Evolutionary conservation across 2,888 invertebrate species (phyloP).

Genomic region (Drosophila infuscata): DNA sequence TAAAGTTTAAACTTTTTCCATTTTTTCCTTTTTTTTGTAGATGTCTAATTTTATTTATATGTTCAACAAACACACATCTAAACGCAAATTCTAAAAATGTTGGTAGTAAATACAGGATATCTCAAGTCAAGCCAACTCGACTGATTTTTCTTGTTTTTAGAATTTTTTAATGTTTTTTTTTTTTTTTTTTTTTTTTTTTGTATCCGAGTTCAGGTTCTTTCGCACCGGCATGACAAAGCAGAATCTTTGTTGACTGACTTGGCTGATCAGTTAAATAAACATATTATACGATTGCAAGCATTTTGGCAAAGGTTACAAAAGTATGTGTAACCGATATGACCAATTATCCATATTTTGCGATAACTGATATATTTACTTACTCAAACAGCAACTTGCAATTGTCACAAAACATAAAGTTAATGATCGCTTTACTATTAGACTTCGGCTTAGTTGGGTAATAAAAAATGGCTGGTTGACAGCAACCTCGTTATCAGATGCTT

Average conservation of each 20-base stretch:
- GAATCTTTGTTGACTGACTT: slow-evolving; percentile 23
- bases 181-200: neutral
- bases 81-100: too few relatives aligned
- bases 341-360: slow-evolving; percentile 20
- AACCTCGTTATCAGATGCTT: slow-evolving; percentile 2
- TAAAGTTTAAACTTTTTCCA: neutral
- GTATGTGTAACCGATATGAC: slow-evolving; percentile 26
- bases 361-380: slow-evolving; percentile 8
- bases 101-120: neutral
- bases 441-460: neutral
- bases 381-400: neutral
- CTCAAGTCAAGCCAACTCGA: neutral
- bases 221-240: slow-evolving; percentile 48
- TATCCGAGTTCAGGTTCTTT: slow-evolving; percentile 32
- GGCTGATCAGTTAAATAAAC: slow-evolving; percentile 27
- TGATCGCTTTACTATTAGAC: neutral
- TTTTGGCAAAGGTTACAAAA: slow-evolving; percentile 26
- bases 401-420: slow-evolving; percentile 12
- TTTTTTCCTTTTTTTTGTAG: neutral
- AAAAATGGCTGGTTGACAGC: slow-evolving; percentile 28
- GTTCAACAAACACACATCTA: too few relatives aligned
- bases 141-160: neutral
- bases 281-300: slow-evolving; percentile 22
- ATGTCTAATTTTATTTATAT: too few relatives aligned
- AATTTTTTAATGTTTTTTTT: neutral